Percentiles rank a stretch among this genome's conserved stretches.
Evolutionary conservation across 2,113 vertebrate genomes (phyloP).

Genomic region (Epinephelus lanceolatus): DNA sequence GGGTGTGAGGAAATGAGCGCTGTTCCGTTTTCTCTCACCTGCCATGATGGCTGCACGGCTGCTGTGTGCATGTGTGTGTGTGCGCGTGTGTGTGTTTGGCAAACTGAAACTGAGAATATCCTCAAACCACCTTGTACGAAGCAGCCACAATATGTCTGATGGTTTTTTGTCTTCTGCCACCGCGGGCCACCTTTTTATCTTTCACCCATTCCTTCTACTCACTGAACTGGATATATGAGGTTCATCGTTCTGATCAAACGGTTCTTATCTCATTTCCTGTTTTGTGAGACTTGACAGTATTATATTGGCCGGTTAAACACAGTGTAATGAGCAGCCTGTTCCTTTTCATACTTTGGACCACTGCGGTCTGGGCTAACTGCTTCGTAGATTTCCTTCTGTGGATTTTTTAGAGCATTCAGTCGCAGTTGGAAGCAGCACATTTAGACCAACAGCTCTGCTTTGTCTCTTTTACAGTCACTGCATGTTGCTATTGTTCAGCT

Average conservation of each 20-base stretch:
- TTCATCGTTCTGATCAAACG: neutral
- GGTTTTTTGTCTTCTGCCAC: neutral
- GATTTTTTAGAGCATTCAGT: constrained; percentile 3
- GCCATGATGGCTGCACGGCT: constrained; percentile 1
- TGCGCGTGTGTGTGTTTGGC: constrained; percentile 14
- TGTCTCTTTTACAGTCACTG: no score
- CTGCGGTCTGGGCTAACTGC: neutral
- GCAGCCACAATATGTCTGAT: neutral
- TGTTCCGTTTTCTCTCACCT: constrained; percentile 40
- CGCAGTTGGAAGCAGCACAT: neutral
- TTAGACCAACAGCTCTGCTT: neutral
- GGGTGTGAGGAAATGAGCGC: constrained; percentile 31
- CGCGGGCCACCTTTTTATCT: neutral
- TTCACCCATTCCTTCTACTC: neutral
- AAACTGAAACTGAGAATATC: constrained; percentile 9
- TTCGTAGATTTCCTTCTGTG: neutral
- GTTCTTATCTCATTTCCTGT: neutral
- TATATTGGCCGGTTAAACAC: neutral
- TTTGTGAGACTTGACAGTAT: neutral
- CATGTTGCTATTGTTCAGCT: no score
- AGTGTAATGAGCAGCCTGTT: neutral
- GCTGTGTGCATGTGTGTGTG: constrained; percentile 19
- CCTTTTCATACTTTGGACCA: neutral
- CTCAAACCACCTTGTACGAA: neutral
- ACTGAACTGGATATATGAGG: neutral